Conservation (phyloP, 1,140 invertebrate genomes). For the Dreissena rostriformis region DNA sequence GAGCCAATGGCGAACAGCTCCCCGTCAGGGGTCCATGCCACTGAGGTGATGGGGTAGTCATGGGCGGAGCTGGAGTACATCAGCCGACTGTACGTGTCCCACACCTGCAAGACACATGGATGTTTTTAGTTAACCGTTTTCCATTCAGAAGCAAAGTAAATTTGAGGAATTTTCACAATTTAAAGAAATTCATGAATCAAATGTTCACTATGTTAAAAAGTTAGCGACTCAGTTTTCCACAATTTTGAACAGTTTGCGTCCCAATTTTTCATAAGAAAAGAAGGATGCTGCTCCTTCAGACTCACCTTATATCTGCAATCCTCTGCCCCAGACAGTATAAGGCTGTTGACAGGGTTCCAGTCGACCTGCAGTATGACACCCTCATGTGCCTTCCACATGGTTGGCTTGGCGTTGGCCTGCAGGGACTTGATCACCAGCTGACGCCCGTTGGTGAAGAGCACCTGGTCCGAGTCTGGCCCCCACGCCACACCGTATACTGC, state of each 20-base stretch:
- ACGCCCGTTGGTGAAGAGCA: constrained; percentile 93
- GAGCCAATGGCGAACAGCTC: constrained; percentile 96
- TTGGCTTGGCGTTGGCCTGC: constrained; percentile 92
- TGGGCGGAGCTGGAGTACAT: constrained; percentile 90
- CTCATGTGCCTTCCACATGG: constrained; percentile 98
- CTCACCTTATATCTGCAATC: constrained; percentile 94
- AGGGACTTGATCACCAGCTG: constrained; percentile 94
- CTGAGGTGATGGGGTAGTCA: constrained; percentile 94
- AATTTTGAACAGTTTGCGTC: too few relatives aligned
- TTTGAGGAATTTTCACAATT: too few relatives aligned
- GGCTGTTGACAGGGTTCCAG: constrained; percentile 93
- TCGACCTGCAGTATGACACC: constrained; percentile 92
- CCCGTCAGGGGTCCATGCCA: constrained; percentile 95
- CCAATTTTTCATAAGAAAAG: too few relatives aligned
- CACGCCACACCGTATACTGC: constrained; percentile 92
- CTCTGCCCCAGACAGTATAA: constrained; percentile 96
- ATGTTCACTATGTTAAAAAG: too few relatives aligned
- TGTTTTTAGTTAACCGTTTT: too few relatives aligned
- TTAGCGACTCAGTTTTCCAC: too few relatives aligned
- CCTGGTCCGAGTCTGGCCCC: constrained; percentile 91
- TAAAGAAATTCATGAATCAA: too few relatives aligned
- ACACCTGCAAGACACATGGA: constrained; percentile 83
- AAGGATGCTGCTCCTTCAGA: background rate
- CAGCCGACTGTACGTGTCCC: constrained; percentile 94
- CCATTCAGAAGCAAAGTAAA: too few relatives aligned